phyloP scores from a whole-genome alignment of 2,797 vertebrate species.

The Alcedo quadribrachys region DNA sequence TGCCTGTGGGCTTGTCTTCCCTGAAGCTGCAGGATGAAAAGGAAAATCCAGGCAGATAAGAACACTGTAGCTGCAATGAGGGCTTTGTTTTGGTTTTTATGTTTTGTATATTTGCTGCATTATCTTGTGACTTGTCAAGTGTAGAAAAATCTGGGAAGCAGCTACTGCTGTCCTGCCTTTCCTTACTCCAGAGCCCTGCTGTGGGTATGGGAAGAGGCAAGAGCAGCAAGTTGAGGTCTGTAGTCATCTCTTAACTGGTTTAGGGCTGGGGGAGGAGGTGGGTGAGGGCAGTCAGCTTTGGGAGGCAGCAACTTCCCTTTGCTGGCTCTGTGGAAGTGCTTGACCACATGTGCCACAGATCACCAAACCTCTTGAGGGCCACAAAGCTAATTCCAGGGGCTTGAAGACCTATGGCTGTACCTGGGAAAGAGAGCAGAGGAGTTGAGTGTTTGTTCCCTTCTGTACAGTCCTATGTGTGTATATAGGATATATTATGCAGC shows the following conservation, averaged over 20 bases:
- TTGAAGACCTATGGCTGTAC: not conserved
- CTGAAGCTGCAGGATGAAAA: not conserved
- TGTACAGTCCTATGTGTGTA: not conserved
- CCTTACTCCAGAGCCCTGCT: not conserved
- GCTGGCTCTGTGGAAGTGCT: not conserved
- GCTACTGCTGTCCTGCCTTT: not conserved
- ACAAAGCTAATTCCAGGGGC: not conserved
- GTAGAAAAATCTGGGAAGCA: not conserved
- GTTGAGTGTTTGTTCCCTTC: not conserved
- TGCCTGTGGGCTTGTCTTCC: not conserved
- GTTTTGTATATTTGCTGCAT: not conserved
- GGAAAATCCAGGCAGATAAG: not conserved
- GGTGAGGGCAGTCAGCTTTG: not conserved
- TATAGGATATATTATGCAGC: not conserved
- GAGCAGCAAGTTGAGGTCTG: not conserved
- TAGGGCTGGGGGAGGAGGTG: not conserved
- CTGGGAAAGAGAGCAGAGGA: not conserved
- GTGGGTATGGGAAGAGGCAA: not conserved
- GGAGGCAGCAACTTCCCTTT: not conserved
- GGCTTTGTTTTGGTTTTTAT: not conserved
- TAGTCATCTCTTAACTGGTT: not conserved
- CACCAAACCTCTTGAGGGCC: not conserved
- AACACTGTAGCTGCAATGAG: not conserved
- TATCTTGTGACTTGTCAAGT: not conserved
- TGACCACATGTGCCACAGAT: accelerated